Conservation (phyloP, 1,140 invertebrate species). For the Drosophila virilis region DNA sequence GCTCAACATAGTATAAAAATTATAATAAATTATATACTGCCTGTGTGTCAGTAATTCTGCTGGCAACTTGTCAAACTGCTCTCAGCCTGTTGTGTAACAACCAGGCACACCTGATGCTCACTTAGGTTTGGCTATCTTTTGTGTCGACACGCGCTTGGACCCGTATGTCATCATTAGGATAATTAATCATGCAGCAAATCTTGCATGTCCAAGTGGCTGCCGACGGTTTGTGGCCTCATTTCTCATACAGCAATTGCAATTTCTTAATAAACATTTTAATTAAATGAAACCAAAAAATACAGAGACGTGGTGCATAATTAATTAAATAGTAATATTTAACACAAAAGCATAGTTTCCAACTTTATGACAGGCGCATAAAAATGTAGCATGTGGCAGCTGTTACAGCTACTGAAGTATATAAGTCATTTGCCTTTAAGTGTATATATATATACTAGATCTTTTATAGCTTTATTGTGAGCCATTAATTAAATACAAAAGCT, state of each 20-base stretch:
- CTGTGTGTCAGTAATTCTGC: conserved; percentile 2
- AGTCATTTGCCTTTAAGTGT: conserved; percentile 57
- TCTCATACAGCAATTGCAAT: conserved; percentile 33
- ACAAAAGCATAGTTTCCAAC: conserved; percentile 40
- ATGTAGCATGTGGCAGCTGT: conserved; percentile 21
- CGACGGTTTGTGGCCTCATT: conserved; percentile 27
- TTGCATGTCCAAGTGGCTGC: conserved; percentile 31
- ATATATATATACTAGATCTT: conserved; percentile 53
- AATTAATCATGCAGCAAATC: conserved; percentile 71
- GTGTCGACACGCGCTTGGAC: conserved; percentile 57
- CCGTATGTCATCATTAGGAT: conserved; percentile 72
- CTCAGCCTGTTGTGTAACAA: background rate
- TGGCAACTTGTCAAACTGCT: conserved; percentile 24
- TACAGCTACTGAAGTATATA: conserved; percentile 73
- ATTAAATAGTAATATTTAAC: conserved; percentile 51
- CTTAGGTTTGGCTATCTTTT: conserved; percentile 48
- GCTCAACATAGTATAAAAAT: background rate
- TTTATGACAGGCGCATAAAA: conserved; percentile 49
- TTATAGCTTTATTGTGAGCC: conserved; percentile 69
- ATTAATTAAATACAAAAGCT: conserved; percentile 78
- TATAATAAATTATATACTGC: conserved; percentile 9
- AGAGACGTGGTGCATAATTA: conserved; percentile 51
- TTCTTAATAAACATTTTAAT: conserved; percentile 72
- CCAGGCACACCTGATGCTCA: conserved; percentile 26
- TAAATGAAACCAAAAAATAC: conserved; percentile 59